Evolutionary conservation across 2,888 invertebrate genomes (phyloP).

Genomic region (Drosophila aldrichi): DNA sequence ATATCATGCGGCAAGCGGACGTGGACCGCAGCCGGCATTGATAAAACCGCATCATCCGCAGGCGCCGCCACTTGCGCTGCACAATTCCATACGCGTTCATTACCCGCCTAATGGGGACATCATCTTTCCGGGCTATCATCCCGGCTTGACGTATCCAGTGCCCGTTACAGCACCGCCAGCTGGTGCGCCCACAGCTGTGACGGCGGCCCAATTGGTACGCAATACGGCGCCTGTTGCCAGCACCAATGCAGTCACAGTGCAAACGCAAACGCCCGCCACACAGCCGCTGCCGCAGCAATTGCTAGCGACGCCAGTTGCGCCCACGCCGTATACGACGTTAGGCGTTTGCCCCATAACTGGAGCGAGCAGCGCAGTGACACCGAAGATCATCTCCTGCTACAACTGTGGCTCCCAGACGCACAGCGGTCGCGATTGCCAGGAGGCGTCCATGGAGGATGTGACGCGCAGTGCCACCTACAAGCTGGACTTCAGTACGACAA

Average conservation of each 20-base stretch:
- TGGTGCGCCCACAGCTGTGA: slow-evolving; percentile 61
- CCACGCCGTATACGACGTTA: slow-evolving; percentile 78
- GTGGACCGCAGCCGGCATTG: slow-evolving; percentile 76
- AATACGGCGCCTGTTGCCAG: slow-evolving; percentile 57
- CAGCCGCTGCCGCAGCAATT: slow-evolving; percentile 58
- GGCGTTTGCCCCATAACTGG: slow-evolving; percentile 73
- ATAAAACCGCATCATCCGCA: slow-evolving; percentile 80
- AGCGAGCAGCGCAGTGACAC: slow-evolving; percentile 42
- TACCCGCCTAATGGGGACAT: slow-evolving; percentile 86
- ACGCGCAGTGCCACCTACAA: slow-evolving; percentile 90
- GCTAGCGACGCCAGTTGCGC: slow-evolving; percentile 85
- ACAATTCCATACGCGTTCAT: slow-evolving; percentile 82
- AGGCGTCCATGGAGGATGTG: slow-evolving; percentile 96
- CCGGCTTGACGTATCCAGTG: slow-evolving; percentile 76
- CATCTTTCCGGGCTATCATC: slow-evolving; percentile 86
- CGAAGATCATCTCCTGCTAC: slow-evolving; percentile 89
- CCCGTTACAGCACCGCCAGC: slow-evolving; percentile 60
- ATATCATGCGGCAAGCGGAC: slow-evolving; percentile 74
- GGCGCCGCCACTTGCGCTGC: slow-evolving; percentile 74
- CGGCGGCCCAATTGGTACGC: slow-evolving; percentile 68
- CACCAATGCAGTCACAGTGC: slow-evolving; percentile 77
- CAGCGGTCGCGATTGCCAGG: slow-evolving; percentile 94
- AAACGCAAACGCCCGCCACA: slow-evolving; percentile 59
- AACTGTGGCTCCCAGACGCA: slow-evolving; percentile 96
- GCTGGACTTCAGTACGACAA: slow-evolving; percentile 86